Evolutionary conservation across 2,797 vertebrate species (phyloP).

Genomic region (Zenarchopterus dispar): DNA sequence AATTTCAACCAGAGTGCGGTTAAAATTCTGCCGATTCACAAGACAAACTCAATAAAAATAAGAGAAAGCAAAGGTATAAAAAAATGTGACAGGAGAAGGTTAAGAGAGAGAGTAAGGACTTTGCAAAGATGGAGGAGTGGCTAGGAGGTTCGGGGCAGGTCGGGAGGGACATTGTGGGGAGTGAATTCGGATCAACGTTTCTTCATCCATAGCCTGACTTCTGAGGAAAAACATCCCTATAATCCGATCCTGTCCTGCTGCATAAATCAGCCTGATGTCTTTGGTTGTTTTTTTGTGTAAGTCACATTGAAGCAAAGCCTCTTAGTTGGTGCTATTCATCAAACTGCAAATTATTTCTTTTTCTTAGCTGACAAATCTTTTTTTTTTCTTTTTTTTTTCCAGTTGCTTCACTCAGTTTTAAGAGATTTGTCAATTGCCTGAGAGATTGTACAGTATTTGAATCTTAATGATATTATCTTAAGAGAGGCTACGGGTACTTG

Average conservation of each 20-base stretch:
- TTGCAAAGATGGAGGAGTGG: slow-evolving; percentile 81
- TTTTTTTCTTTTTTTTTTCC: slow-evolving; percentile 21
- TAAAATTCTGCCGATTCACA: slow-evolving; percentile 85
- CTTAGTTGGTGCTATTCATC: slow-evolving; percentile 58
- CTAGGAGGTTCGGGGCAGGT: slow-evolving; percentile 74
- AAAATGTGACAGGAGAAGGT: slow-evolving; percentile 83
- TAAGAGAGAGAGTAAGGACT: slow-evolving; percentile 79
- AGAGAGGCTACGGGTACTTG: slow-evolving; percentile 51
- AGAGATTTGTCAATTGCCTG: slow-evolving; percentile 57
- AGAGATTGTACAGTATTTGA: slow-evolving; percentile 41
- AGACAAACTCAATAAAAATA: slow-evolving; percentile 76
- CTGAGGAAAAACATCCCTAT: slow-evolving; percentile 66
- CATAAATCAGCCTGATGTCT: slow-evolving; percentile 58
- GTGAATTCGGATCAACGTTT: slow-evolving; percentile 78
- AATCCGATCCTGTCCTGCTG: slow-evolving; percentile 61
- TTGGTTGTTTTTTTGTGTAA: slow-evolving; percentile 51
- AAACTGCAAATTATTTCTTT: slow-evolving; percentile 64
- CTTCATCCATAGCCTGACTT: slow-evolving; percentile 83
- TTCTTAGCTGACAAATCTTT: slow-evolving; percentile 40
- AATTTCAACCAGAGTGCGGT: slow-evolving; percentile 84
- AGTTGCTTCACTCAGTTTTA: slow-evolving; percentile 53
- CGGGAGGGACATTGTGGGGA: slow-evolving; percentile 72
- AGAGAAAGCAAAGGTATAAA: slow-evolving; percentile 78
- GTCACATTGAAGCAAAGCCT: slow-evolving; percentile 61
- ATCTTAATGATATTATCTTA: slow-evolving; percentile 42